phyloP scores from a whole-genome alignment of 2,113 vertebrate species.

The Heloderma charlesbogerti region DNA sequence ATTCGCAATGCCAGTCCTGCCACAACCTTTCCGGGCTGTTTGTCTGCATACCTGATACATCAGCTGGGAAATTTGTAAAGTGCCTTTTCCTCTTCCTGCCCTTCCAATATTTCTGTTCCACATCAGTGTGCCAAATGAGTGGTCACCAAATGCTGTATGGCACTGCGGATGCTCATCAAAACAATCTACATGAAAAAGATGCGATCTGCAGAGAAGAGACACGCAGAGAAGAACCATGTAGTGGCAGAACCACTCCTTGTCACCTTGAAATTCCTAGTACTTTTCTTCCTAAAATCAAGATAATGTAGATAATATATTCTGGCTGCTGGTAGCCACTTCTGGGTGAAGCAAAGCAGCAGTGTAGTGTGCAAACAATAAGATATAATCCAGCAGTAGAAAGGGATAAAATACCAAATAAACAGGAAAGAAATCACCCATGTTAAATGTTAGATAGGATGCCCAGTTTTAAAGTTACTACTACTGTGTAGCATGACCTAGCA shows the following conservation, averaged over 20 bases:
- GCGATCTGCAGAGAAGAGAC: not conserved
- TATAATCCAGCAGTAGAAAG: not conserved
- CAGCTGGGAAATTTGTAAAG: slow-evolving; percentile 28
- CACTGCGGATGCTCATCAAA: slow-evolving; percentile 1
- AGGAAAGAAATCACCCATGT: not conserved
- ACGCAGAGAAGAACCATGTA: not conserved
- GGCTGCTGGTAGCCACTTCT: not conserved
- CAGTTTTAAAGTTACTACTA: not conserved
- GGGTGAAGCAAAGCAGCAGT: fast-evolving
- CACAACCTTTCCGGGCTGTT: slow-evolving; percentile 31
- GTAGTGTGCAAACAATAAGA: not conserved
- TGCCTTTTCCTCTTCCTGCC: not conserved
- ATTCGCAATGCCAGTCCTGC: slow-evolving; percentile 30
- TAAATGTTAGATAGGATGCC: not conserved
- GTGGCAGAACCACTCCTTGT: not conserved
- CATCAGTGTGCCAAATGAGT: not conserved
- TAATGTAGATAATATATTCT: not conserved
- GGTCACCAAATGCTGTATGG: not conserved
- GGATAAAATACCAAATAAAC: not conserved
- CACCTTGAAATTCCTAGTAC: not conserved
- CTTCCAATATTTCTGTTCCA: slow-evolving; percentile 39
- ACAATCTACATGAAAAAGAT: not conserved
- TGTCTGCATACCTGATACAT: slow-evolving; percentile 16
- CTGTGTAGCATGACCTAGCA: not conserved
- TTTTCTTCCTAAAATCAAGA: not conserved